Conservation (phyloP, 2,113 vertebrate genomes). For the human region DNA sequence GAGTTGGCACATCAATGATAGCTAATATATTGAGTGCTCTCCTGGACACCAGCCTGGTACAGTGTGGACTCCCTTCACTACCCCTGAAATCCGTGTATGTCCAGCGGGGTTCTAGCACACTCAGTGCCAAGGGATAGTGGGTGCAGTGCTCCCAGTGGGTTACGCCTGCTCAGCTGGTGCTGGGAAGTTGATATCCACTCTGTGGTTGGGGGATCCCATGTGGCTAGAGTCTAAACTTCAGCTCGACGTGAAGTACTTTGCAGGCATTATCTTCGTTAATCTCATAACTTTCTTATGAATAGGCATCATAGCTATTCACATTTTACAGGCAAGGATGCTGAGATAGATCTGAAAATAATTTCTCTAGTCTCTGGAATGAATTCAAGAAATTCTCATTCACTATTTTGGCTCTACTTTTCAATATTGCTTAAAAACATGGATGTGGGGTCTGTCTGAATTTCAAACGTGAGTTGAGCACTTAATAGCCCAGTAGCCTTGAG, state of each 20-base stretch:
- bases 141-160: too few species aligned
- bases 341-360: not conserved
- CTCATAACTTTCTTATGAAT: not conserved
- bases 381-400: not conserved
- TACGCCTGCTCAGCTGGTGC: not conserved
- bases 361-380: not conserved
- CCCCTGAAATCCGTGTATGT: not conserved
- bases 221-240: not conserved
- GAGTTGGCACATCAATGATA: not conserved
- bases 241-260: not conserved
- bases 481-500: not conserved
- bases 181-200: not conserved
- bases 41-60: slow-evolving; percentile 46
- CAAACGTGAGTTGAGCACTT: not conserved
- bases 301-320: not conserved
- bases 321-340: not conserved
- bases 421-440: not conserved
- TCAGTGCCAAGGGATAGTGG: accelerated
- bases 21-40: slow-evolving; percentile 46
- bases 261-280: not conserved
- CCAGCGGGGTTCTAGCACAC: not conserved
- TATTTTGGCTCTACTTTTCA: not conserved
- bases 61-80: not conserved
- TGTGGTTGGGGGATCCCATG: accelerated
- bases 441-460: not conserved